Evolutionary conservation across 2,797 vertebrate species (phyloP).

Genomic region (Alectoris magna): DNA sequence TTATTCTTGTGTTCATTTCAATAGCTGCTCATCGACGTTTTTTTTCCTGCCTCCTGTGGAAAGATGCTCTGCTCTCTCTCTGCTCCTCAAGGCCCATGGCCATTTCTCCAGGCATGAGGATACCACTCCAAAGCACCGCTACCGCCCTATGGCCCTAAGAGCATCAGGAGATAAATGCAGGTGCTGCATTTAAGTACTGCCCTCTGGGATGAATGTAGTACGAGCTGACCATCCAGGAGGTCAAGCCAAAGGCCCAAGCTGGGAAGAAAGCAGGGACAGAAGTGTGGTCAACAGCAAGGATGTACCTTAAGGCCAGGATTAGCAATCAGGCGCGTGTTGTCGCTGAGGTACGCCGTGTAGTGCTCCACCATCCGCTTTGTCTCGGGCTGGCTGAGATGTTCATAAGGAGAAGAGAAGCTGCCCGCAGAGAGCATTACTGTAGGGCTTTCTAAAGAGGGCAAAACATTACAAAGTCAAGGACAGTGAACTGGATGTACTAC

Average conservation of each 20-base stretch:
- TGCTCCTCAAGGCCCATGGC: background rate
- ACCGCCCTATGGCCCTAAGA: background rate
- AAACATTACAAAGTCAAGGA: background rate
- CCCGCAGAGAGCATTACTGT: conserved; percentile 97
- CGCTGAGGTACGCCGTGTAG: conserved; percentile 98
- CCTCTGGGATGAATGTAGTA: background rate
- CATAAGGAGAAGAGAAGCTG: conserved; percentile 97
- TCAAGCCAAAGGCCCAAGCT: background rate
- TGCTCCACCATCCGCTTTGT: conserved; percentile 99
- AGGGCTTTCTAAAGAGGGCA: conserved; percentile 87
- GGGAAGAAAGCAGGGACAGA: no score
- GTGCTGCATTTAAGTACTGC: background rate
- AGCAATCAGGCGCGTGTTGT: conserved; percentile 98
- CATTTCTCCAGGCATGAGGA: background rate
- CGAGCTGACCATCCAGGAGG: background rate
- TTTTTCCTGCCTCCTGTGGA: rapidly evolving
- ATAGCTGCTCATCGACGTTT: background rate
- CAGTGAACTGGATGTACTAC: rapidly evolving
- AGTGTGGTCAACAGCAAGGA: background rate
- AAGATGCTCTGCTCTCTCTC: background rate
- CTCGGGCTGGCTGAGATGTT: conserved; percentile 97
- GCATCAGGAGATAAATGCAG: background rate
- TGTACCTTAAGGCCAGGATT: conserved; percentile 97
- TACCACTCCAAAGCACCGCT: background rate
- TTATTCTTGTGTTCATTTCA: background rate